Conservation (phyloP, 2,888 invertebrate genomes). For the Calliopum simillimum region DNA sequence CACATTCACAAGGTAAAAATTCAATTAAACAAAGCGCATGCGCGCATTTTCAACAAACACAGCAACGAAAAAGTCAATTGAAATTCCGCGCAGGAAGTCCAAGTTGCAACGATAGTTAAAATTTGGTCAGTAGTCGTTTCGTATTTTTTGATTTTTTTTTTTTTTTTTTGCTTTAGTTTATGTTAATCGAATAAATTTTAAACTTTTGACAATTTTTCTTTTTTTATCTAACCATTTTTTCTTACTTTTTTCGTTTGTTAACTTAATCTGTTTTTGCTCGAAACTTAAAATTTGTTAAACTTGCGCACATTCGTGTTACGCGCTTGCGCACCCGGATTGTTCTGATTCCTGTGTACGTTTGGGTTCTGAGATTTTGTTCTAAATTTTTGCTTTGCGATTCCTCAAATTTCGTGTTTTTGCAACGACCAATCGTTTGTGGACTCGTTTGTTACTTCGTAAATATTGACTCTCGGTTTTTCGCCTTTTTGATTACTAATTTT, state of each 20-base stretch:
- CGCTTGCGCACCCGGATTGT: constrained; percentile 61
- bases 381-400: not conserved
- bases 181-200: not conserved
- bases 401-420: not conserved
- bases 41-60: constrained; percentile 21
- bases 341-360: constrained; percentile 50
- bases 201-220: not conserved
- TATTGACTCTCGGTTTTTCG: not conserved
- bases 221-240: not conserved
- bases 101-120: not conserved
- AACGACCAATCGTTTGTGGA: constrained; percentile 16
- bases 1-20: not conserved
- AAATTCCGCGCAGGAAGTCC: constrained; percentile 34
- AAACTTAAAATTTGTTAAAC: not conserved
- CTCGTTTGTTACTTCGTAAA: constrained; percentile 2
- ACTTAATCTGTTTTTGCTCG: not conserved
- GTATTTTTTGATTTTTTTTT: not conserved
- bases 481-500: not conserved
- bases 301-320: constrained; percentile 54
- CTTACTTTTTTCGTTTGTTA: not conserved
- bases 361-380: constrained; percentile 30
- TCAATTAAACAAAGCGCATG: constrained; percentile 2
- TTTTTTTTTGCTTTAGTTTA: not conserved
- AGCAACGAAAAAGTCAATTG: constrained; percentile 18
- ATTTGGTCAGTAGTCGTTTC: not conserved